Base-by-base conservation (phyloP, 1,140 invertebrate genomes). In the Patella vulgata region DNA sequence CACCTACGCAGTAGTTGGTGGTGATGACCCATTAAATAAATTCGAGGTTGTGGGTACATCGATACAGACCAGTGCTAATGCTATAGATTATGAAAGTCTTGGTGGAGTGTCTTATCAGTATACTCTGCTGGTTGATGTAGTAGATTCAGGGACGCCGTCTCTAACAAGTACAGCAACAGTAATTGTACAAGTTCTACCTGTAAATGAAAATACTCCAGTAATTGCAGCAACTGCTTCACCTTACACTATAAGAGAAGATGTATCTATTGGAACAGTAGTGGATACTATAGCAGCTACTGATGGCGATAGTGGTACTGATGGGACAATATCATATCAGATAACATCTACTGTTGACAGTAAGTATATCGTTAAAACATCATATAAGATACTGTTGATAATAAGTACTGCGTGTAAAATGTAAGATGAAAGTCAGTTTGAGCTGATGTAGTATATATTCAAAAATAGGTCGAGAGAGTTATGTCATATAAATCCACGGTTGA, bases 111-210 rank as follows among this genome's bases (percentile, higher is more conserved):
- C 51, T 14, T 36, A 8, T 14, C 33, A 36, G 33, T 69, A 69
- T 51, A 48, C 30, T 19, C 55, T 73, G 0, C n/a, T 59, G 25
- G 44, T 73, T 11, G 0, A 59, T 28, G 63, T 61, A 14, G 33
- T 61, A 9, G 70, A 73, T 30, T 36, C 39, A 19, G 61, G 61
- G 12, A 17, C 66, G 5, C 30, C 50, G 17, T 47, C 66, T 14
- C 36, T 48, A 44, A 66, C 63, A 17, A 58, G 68, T 0, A 56
- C 60, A 8, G 42, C 63, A 12, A 63, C 60, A 5, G 68, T 71
- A 0, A 30, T 51, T 17, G 58, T 71, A 17, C 43, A 23, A 17
- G 55, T 71, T 6, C 19, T 21, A 11, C 3, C 42, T 31, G 53
- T 36, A 12, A 63, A 63, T 39, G 60, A 63, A 14, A 33, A n/a